phyloP scores from a whole-genome alignment of 2,113 vertebrate genomes.

The Calonectris borealis region DNA sequence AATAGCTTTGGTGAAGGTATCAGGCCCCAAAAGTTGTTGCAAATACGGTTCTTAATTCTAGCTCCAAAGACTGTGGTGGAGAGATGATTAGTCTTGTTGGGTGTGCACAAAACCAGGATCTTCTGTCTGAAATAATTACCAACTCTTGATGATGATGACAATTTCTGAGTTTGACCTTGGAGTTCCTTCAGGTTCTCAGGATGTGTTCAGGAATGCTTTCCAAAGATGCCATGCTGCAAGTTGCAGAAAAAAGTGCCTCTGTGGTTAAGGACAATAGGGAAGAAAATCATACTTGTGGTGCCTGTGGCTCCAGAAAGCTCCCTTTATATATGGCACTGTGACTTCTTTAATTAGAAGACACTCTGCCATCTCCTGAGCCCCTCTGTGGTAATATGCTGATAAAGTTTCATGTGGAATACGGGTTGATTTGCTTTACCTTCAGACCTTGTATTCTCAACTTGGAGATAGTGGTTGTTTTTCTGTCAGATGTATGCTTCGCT shows the following conservation, averaged over 20 bases:
- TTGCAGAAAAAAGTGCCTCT: not conserved
- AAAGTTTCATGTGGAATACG: slow-evolving; percentile 56
- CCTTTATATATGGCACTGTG: not conserved
- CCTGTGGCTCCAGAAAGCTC: not conserved
- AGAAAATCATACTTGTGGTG: not conserved
- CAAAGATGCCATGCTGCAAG: not conserved
- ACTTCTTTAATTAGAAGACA: slow-evolving; percentile 53
- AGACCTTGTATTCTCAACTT: slow-evolving; percentile 64
- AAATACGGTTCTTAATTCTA: not conserved
- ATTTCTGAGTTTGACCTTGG: not conserved
- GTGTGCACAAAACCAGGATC: not conserved
- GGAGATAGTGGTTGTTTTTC: slow-evolving; percentile 70
- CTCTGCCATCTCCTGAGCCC: slow-evolving; percentile 25
- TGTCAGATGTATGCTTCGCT: slow-evolving; percentile 65
- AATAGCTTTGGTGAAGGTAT: not conserved
- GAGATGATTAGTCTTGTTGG: not conserved
- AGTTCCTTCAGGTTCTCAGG: not conserved
- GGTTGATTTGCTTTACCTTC: slow-evolving; percentile 71
- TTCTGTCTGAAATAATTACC: not conserved
- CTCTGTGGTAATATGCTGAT: slow-evolving; percentile 19
- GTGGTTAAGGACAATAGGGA: not conserved
- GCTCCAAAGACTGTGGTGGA: not conserved
- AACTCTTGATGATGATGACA: not conserved
- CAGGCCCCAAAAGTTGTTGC: not conserved
- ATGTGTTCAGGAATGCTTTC: not conserved